Evolutionary conservation across 2,797 vertebrate genomes (phyloP), one percentile per base, ranked within the genome.

Genomic region (Gobio occitaniae): DNA sequence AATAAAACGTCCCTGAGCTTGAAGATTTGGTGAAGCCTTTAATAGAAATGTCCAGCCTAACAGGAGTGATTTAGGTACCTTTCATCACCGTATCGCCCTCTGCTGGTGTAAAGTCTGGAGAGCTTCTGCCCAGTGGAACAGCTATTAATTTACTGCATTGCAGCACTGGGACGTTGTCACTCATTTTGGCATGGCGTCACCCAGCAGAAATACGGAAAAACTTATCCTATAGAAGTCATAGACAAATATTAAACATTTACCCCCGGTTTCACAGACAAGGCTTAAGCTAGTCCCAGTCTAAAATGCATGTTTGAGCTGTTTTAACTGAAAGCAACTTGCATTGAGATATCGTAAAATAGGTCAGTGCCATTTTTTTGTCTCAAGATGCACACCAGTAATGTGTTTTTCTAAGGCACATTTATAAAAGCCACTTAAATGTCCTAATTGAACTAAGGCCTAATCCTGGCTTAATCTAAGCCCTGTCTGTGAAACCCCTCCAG

Each of bases 111-210:
- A 56, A 78, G 38, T 29, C 12, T 56, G 84, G 32, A 91, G 17
- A 89, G 90, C 90, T 4, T 56, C 36, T 50, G 69, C 38, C 16
- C 36, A 66, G 32, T 47, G 66, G 21, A 66, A 84, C 66, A 15
- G 78, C 83, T 48, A 82, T 89, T 91, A 80, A 92, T 87, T 92
- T 91, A 92, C 95, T 95, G 94, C 95, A 95, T 94, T 95, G 94
- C 95, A 95, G 94, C 92, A 91, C 54, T 84, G 88, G 69, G 83
- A 87, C 54, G 15, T 77, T 85, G 79, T 87, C 86, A 85, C 86
- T 81, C 78, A 86, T 80, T 89, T 89, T 86, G 86, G 88, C 89
- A 70, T 32, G 66, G 84, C 87, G 50, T 88, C 87, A 81, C 83
- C 44, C 38, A n/a, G 88, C 12, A 63, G 50, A 69, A 83, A 74